Evolutionary conservation across 2,797 vertebrate genomes (phyloP).

Genomic region (Hemibagrus guttatus): DNA sequence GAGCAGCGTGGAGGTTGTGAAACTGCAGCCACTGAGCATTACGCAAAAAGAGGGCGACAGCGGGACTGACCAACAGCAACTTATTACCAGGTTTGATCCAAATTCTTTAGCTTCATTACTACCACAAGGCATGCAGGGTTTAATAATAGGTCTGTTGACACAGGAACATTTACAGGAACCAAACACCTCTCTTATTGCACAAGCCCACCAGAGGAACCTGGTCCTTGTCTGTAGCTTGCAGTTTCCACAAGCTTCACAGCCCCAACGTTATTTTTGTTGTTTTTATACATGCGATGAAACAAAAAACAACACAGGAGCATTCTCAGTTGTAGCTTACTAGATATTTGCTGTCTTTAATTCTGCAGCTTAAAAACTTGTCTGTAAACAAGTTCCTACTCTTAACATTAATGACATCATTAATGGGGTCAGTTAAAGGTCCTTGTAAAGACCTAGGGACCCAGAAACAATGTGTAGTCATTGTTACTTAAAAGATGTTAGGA

Average conservation of each 20-base stretch:
- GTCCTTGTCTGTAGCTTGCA: not conserved
- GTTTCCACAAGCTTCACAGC: not conserved
- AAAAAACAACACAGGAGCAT: not conserved
- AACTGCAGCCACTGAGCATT: conserved; percentile 47
- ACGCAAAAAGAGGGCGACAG: conserved; percentile 48
- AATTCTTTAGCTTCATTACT: not conserved
- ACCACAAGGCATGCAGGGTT: too few species aligned
- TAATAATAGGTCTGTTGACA: not conserved
- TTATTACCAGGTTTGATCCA: conserved; percentile 75
- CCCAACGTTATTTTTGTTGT: too few species aligned
- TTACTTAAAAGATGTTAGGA: not conserved
- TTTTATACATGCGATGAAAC: not conserved
- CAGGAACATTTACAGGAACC: not conserved
- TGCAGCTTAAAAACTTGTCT: not conserved
- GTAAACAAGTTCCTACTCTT: not conserved
- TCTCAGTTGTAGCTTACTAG: not conserved
- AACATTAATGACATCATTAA: not conserved
- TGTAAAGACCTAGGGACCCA: not conserved
- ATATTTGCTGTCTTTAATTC: not conserved
- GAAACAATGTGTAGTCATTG: not conserved
- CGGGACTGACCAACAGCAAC: conserved; percentile 64
- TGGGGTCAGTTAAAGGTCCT: not conserved
- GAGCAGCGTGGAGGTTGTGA: conserved; percentile 29
- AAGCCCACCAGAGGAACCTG: not conserved
- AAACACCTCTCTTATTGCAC: not conserved